Evolutionary conservation across 2,113 vertebrate species (phyloP), one percentile per base, ranked within the genome.

Genomic region (Vireo altiloquus): DNA sequence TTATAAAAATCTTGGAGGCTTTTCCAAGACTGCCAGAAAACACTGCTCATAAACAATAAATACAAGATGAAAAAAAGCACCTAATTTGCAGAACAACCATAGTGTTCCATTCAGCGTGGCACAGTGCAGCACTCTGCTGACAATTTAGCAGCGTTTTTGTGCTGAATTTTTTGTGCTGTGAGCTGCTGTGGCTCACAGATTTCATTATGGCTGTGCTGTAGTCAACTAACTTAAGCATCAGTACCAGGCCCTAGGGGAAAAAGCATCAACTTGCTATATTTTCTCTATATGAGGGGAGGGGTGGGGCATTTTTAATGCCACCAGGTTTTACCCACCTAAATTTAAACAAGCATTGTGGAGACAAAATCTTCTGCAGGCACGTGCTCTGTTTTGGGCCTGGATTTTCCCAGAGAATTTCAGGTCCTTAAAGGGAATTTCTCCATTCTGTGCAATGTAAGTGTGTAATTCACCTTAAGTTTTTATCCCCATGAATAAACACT

Each of bases 21-120:
- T 91, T 82, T 96, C 80, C 49, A 70, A 59, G 80, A 28, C 52
- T 65, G 42, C 60, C 54, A 93, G 86, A 95, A 93, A 93, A 86
- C 2, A 5, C 14, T 88, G 54, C 28, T 85, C 54, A 86, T 85
- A 89, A 92, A 88, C 37, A 79, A 81, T 71, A 95, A 90, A 92
- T 65, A 69, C 0, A 1, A 79, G 42, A 33, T 87, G n/a, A 56
- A 85, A 82, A 87, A 93, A 90, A 91, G 68, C 28, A 30, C 33
- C 60, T 89, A 37, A 61, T 91, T 91, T 92, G 21, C 81, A 78
- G 64, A 80, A 69, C 23, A 64, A 21, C 15, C 13, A 8, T 23
- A 63, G 39, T n/a, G 18, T 70, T 95, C 82, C 88, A 61, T 60
- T 75, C 79, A 68, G 25, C 4, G 3, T 85, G 90, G 47, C 71